Base-by-base conservation (phyloP, 1,140 invertebrate species). In the Dermatophagoides farinae region DNA sequence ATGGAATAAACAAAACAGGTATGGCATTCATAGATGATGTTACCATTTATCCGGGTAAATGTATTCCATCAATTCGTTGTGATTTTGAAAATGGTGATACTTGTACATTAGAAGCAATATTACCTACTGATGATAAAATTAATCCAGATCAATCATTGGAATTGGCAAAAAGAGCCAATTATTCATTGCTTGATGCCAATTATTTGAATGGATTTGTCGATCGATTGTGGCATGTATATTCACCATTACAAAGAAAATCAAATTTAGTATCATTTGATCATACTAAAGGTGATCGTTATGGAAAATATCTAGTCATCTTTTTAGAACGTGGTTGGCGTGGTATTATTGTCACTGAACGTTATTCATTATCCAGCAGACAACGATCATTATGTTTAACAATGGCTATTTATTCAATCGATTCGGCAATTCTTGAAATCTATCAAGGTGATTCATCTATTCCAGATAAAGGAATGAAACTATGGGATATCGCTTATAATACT, bases 381-480 rank as follows among this genome's bases (percentile, higher is more conserved):
- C 14, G 43, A 44, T 44, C 43, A 44, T 20, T 44, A n/a, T 44
- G 43, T 44, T 20, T 44, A 20, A 16, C 14, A 44, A n/a, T 44
- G 43, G 43, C 43, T 10, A 10, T 44, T 44, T 44, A n/a, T 20
- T n/a, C 43, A 44, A n/a, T 1, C 23, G 2, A 25, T 4, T 22
- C 12, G 1, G 20, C 9, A 2, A 22, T 53, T n/a, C 23, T 55
- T 39, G 53, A 55, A 44, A 20, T 55, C 11, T 55, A 55, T 55
- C 53, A 55, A 44, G 53, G 53, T 44, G 53, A 55, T n/a, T 55
- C 53, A 25, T 55, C 12, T 5, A 55, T 25, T 55, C 14, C 6
- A 2, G 25, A 14, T n/a, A 2, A 39, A 12, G 53, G 53, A n/a
- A 37, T 44, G 14, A 55, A 55, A 55, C 1, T 55, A 41, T 55